Conservation (phyloP, 2,113 vertebrate genomes). For the Regulus satrapa region DNA sequence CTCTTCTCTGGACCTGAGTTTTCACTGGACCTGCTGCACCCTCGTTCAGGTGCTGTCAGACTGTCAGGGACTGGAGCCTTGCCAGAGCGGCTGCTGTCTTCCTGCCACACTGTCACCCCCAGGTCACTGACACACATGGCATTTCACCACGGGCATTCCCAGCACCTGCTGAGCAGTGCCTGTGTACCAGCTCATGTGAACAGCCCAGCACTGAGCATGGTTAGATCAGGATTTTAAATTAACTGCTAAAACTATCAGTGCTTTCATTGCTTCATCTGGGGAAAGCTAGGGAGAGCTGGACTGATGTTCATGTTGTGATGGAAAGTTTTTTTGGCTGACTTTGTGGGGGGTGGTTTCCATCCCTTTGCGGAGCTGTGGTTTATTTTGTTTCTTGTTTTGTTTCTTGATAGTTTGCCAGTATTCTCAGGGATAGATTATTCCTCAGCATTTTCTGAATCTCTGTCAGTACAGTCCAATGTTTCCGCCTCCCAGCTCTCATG, state of each 20-base stretch:
- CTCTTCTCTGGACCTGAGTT: background rate
- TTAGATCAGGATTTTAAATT: background rate
- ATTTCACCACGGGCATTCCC: background rate
- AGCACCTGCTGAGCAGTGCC: background rate
- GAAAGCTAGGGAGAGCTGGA: background rate
- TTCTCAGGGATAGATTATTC: constrained; percentile 44
- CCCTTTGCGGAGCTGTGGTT: constrained; percentile 30
- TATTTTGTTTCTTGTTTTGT: constrained; percentile 44
- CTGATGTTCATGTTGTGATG: background rate
- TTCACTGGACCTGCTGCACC: background rate
- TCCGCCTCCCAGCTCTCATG: background rate
- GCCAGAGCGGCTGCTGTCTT: background rate
- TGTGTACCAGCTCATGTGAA: background rate
- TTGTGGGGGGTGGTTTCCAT: constrained; percentile 42
- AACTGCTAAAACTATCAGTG: background rate
- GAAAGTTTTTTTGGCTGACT: constrained; percentile 56
- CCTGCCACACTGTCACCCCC: background rate
- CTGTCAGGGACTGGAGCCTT: too few relatives aligned
- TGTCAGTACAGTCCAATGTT: background rate
- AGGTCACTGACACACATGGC: background rate
- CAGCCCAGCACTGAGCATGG: background rate
- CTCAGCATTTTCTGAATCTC: constrained; percentile 45
- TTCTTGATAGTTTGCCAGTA: background rate
- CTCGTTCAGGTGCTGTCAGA: fast-evolving
- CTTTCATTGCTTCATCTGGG: constrained; percentile 1